These are phyloP conservation scores for Magallana angulata DNA, from an alignment of 1,140 invertebrate species.

Conservation along the genomic window DNA sequence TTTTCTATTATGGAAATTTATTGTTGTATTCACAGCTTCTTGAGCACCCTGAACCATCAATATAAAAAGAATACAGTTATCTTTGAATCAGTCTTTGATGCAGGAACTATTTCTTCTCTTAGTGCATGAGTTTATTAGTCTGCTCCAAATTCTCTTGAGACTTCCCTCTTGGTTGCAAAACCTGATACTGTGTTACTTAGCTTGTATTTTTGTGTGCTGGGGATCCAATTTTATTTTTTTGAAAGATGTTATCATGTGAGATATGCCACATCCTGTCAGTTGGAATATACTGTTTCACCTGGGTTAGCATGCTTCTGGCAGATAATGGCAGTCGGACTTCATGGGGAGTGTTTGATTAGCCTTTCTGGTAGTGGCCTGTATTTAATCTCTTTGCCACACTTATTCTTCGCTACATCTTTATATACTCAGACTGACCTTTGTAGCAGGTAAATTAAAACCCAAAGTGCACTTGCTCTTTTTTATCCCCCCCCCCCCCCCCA, in stretches of 20 bases:
- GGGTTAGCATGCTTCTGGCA: slow-evolving; percentile 22
- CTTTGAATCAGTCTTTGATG: too few species aligned
- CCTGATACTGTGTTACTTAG: background rate
- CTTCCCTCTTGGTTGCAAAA: background rate
- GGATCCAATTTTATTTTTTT: background rate
- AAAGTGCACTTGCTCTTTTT: too few species aligned
- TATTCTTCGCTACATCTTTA: background rate
- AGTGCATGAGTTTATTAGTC: background rate
- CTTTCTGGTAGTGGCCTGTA: background rate
- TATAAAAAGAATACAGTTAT: too few species aligned
- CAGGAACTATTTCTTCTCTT: background rate
- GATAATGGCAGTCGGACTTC: slow-evolving; percentile 8
- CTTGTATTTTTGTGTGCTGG: background rate
- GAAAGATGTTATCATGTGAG: background rate
- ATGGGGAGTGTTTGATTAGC: slow-evolving; percentile 25
- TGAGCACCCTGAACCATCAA: too few species aligned
- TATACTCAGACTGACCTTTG: background rate
- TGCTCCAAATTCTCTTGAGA: background rate
- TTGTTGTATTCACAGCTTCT: too few species aligned
- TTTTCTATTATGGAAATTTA: too few species aligned
- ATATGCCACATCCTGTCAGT: slow-evolving; percentile 4
- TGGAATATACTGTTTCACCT: slow-evolving; percentile 10
- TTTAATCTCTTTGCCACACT: slow-evolving; percentile 2
- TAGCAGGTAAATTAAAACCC: background rate
- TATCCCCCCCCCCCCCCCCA: too few species aligned